phyloP scores from a whole-genome alignment of 2,888 invertebrate species.

The Thymelicus sylvestris region DNA sequence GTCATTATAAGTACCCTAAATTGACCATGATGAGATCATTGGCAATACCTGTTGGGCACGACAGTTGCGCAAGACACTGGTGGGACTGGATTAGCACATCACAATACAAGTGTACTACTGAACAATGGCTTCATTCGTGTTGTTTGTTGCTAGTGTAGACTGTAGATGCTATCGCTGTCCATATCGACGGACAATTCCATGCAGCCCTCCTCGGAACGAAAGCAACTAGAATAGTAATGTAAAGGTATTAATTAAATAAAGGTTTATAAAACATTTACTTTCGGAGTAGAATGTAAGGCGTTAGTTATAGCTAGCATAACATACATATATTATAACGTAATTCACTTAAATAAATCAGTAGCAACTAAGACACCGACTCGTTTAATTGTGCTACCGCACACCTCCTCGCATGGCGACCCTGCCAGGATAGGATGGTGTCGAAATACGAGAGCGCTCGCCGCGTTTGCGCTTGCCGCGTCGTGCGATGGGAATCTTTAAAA shows the following conservation, averaged over 20 bases:
- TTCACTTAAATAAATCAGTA: too few relatives aligned
- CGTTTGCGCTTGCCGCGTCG: too few relatives aligned
- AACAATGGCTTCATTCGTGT: constrained; percentile 2
- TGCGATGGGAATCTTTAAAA: too few relatives aligned
- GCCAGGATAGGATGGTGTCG: too few relatives aligned
- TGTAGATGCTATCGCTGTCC: background rate
- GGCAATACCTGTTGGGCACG: constrained; percentile 8
- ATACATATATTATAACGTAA: too few relatives aligned
- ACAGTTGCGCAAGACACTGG: constrained; percentile 4
- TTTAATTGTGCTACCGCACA: too few relatives aligned
- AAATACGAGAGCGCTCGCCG: too few relatives aligned
- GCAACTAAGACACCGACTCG: too few relatives aligned
- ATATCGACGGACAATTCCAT: background rate
- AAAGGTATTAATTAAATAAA: background rate
- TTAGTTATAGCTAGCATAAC: too few relatives aligned
- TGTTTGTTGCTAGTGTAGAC: background rate
- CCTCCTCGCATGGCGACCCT: too few relatives aligned
- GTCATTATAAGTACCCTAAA: background rate
- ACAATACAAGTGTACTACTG: background rate
- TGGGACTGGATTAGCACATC: constrained; percentile 8
- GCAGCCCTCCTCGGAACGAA: background rate
- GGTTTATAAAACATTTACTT: background rate
- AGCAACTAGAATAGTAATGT: background rate
- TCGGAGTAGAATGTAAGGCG: too few relatives aligned
- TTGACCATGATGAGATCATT: constrained; percentile 8